Evolutionary conservation across 2,113 vertebrate genomes (phyloP).

Genomic region (Heterochromis multidens): DNA sequence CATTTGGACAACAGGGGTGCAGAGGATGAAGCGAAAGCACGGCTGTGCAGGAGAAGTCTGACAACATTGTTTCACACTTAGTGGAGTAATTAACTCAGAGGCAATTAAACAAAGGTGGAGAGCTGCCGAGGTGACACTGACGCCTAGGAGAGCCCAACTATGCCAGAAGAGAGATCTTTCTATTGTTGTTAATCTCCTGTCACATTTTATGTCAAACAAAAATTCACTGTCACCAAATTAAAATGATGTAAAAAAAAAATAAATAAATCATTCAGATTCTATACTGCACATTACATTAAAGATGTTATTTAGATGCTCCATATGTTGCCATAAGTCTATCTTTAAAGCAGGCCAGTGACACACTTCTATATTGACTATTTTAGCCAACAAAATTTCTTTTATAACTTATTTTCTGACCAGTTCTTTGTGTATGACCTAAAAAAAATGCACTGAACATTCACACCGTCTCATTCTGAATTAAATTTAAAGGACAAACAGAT

Average conservation of each 20-base stretch:
- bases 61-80: conserved; percentile 77
- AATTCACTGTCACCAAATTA: background rate
- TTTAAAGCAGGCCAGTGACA: conserved; percentile 10
- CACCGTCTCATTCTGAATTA: background rate
- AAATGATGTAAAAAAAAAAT: background rate
- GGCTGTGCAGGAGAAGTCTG: conserved; percentile 66
- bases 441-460: background rate
- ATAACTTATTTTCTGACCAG: background rate
- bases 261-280: background rate
- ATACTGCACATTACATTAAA: background rate
- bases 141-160: conserved; percentile 47
- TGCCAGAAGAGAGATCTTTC: conserved; percentile 42
- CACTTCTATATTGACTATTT: conserved; percentile 1
- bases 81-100: conserved; percentile 75
- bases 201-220: background rate
- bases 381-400: background rate
- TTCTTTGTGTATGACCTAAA: background rate
- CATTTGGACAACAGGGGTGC: conserved; percentile 63
- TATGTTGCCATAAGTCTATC: background rate
- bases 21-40: conserved; percentile 44
- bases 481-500: background rate
- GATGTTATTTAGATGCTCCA: background rate
- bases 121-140: conserved; percentile 67
- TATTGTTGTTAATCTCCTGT: conserved; percentile 35
- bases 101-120: conserved; percentile 77